These are phyloP conservation scores for Microcebus ravelobensis DNA, from an alignment of 2,113 vertebrate genomes.

Conservation along the genomic window DNA sequence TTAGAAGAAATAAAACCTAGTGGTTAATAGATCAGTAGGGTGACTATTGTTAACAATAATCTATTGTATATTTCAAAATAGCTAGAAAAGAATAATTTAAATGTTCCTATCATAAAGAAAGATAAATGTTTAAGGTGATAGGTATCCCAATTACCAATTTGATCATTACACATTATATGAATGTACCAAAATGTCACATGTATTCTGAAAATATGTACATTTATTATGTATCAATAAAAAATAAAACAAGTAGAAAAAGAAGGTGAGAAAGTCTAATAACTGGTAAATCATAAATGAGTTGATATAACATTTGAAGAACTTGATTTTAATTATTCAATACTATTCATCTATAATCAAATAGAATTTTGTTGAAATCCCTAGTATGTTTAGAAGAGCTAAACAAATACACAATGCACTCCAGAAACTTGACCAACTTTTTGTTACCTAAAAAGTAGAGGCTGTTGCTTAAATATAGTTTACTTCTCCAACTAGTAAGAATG, in stretches of 20 bases:
- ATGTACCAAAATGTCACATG: not conserved
- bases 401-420: not conserved
- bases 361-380: constrained; percentile 38
- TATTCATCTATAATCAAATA: constrained; percentile 28
- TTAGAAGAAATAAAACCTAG: not conserved
- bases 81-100: not conserved
- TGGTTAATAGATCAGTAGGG: not conserved
- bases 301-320: not conserved
- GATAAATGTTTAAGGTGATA: not conserved
- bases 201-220: not conserved
- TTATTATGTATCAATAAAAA: not conserved
- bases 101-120: not conserved
- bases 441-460: not conserved
- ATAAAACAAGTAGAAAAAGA: constrained; percentile 29
- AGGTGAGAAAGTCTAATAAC: constrained; percentile 27
- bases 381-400: constrained; percentile 36
- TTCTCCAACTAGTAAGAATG: not conserved
- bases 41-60: no score
- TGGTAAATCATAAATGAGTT: constrained; percentile 9
- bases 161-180: not conserved
- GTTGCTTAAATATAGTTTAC: constrained; percentile 11
- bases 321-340: constrained; percentile 39
- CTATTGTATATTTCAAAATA: no score
- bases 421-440: not conserved
- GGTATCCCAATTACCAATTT: not conserved